Percentiles rank a stretch among this genome's conserved stretches.
These are phyloP conservation scores for Ardeotis arabs DNA, from an alignment of 2,113 vertebrate species.

Conservation along the genomic window DNA sequence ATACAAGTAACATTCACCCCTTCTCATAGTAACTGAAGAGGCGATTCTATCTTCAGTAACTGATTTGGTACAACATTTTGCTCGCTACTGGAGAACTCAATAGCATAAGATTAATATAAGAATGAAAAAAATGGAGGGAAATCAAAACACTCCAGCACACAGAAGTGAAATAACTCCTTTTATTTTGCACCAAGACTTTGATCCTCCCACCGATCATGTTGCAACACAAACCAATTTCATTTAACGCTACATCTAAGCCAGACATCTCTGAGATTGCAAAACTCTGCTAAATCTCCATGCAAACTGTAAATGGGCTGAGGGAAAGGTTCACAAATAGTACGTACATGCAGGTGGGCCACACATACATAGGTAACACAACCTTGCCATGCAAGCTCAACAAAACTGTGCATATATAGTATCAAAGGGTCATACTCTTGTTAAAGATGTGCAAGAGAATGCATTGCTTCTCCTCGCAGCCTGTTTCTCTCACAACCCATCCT, in stretches of 20 bases:
- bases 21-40: slow-evolving; percentile 50
- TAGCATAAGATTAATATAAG: slow-evolving; percentile 61
- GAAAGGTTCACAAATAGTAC: not conserved
- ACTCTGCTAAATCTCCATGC: not conserved
- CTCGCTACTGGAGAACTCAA: slow-evolving; percentile 53
- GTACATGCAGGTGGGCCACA: not conserved
- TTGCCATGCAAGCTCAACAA: not conserved
- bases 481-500: not conserved
- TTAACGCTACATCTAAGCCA: not conserved
- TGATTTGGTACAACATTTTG: slow-evolving; percentile 41
- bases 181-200: slow-evolving; percentile 40
- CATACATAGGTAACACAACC: not conserved
- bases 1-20: slow-evolving; percentile 32
- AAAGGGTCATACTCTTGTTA: not conserved
- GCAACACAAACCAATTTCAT: slow-evolving; percentile 16
- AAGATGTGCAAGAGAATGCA: not conserved
- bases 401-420: not conserved
- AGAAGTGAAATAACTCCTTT: slow-evolving; percentile 1
- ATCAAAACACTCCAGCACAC: not conserved
- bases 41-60: slow-evolving; percentile 45
- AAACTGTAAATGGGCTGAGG: not conserved
- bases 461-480: not conserved
- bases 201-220: slow-evolving; percentile 15
- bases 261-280: not conserved
- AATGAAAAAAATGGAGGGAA: slow-evolving; percentile 30